phyloP scores from a whole-genome alignment of 2,888 invertebrate species.

The Dilophus febrilis region DNA sequence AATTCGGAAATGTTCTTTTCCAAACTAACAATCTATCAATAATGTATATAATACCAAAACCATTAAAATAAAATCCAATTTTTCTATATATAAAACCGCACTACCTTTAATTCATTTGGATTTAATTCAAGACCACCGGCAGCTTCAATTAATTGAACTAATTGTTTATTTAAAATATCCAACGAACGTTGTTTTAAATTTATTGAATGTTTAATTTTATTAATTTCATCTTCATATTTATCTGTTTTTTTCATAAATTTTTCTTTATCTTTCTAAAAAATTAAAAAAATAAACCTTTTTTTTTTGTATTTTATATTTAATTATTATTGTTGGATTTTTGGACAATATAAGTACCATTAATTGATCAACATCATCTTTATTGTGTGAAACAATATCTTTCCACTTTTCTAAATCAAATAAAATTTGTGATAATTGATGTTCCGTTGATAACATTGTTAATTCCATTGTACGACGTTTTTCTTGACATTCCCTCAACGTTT shows the following conservation, averaged over 20 bases:
- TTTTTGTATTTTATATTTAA: not conserved
- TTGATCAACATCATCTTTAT: conserved; percentile 17
- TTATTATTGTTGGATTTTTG: not conserved
- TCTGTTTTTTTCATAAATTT: conserved; percentile 31
- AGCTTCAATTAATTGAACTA: conserved; percentile 32
- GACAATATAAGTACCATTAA: conserved; percentile 7
- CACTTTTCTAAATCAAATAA: conserved; percentile 29
- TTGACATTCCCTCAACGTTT: conserved; percentile 30
- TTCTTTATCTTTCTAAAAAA: conserved; percentile 22
- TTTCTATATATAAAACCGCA: too few species aligned
- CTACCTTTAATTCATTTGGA: conserved; percentile 14
- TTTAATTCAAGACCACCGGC: conserved; percentile 29
- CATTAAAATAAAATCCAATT: too few species aligned
- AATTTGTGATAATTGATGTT: conserved; percentile 39
- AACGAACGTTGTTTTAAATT: conserved; percentile 34
- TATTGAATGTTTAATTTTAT: conserved; percentile 29
- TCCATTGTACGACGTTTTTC: conserved; percentile 30
- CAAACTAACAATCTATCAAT: conserved; percentile 39
- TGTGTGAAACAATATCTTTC: conserved; percentile 15
- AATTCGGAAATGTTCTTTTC: conserved; percentile 45
- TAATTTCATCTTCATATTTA: conserved; percentile 29
- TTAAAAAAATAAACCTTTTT: conserved; percentile 14
- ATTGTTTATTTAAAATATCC: conserved; percentile 33
- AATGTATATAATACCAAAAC: not conserved
- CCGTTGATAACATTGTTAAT: conserved; percentile 23